These are phyloP conservation scores for Amia ocellicauda DNA, from an alignment of 2,113 vertebrate species.

Conservation along the genomic window DNA sequence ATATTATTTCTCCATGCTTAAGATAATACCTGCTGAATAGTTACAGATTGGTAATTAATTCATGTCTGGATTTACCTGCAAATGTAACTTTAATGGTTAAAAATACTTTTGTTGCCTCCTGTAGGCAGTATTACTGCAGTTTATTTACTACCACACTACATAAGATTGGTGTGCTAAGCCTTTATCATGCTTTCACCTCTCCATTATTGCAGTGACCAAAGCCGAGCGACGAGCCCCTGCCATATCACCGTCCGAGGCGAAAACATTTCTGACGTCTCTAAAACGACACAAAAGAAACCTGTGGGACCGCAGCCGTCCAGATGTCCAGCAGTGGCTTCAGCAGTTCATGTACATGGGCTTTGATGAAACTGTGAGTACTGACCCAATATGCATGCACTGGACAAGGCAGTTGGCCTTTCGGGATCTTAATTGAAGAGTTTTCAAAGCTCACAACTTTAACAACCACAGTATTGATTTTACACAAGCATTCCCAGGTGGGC, in stretches of 20 bases:
- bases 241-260: constrained; percentile 66
- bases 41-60: too few relatives aligned
- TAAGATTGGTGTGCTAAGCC: too few relatives aligned
- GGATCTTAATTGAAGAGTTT: too few relatives aligned
- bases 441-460: too few relatives aligned
- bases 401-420: too few relatives aligned
- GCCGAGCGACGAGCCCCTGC: constrained; percentile 48
- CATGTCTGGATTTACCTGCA: too few relatives aligned
- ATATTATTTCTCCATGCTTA: too few relatives aligned
- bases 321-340: constrained; percentile 94
- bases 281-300: constrained; percentile 78
- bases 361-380: constrained; percentile 78
- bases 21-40: too few relatives aligned
- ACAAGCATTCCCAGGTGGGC: too few relatives aligned
- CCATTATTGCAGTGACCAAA: constrained; percentile 32
- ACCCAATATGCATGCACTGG: background rate
- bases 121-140: too few relatives aligned
- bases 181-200: too few relatives aligned
- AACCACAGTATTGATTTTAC: too few relatives aligned
- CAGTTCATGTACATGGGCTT: constrained; percentile 91
- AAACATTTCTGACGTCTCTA: constrained; percentile 76
- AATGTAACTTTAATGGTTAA: background rate
- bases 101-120: constrained; percentile 1
- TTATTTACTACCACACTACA: background rate
- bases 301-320: constrained; percentile 83